Conservation (phyloP, 2,113 vertebrate genomes). For the Epinephelus fuscoguttatus region DNA sequence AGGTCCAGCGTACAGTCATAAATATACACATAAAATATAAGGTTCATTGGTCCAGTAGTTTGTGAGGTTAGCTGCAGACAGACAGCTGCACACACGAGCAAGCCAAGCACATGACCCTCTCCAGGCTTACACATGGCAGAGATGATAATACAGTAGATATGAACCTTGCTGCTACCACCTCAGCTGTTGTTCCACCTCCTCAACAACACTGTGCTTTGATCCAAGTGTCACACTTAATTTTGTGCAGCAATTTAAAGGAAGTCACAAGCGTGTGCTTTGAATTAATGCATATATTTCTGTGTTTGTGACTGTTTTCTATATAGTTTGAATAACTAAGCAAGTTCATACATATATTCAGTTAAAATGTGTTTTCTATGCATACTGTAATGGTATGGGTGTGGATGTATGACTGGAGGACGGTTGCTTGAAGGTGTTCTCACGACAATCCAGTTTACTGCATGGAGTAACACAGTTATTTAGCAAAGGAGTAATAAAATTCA, state of each 20-base stretch:
- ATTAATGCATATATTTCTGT: not conserved
- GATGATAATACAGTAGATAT: too few relatives aligned
- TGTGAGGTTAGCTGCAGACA: too few relatives aligned
- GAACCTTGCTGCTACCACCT: not conserved
- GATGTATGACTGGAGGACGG: not conserved
- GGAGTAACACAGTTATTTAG: conserved; percentile 41
- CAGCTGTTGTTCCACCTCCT: not conserved
- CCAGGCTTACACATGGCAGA: too few relatives aligned
- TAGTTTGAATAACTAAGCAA: not conserved
- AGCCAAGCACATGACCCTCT: too few relatives aligned
- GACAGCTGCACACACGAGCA: too few relatives aligned
- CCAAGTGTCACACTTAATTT: not conserved
- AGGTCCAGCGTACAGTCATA: too few relatives aligned
- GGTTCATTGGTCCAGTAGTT: too few relatives aligned
- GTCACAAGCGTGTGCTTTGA: not conserved
- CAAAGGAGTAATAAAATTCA: conserved; percentile 45
- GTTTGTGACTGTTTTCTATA: not conserved
- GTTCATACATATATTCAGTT: not conserved
- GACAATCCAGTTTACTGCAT: conserved; percentile 17
- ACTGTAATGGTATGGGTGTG: not conserved
- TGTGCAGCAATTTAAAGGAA: not conserved
- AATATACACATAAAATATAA: too few relatives aligned
- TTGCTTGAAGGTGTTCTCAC: conserved; percentile 33
- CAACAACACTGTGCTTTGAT: not conserved
- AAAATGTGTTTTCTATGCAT: not conserved